phyloP scores from a whole-genome alignment of 2,888 invertebrate species.

The Malachius bipustulatus region DNA sequence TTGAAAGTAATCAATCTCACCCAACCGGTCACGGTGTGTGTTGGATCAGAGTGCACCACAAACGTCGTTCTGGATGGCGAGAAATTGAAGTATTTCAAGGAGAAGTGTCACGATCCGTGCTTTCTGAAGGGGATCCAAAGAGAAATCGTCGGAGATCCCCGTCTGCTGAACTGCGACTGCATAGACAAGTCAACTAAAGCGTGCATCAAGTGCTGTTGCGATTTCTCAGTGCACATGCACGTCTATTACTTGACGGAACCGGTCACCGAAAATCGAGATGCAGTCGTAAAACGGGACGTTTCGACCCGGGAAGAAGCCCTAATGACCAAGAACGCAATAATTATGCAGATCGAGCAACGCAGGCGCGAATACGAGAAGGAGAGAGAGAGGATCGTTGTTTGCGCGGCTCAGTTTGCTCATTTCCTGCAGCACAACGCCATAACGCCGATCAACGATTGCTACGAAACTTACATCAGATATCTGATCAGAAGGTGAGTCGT shows the following conservation, averaged over 20 bases:
- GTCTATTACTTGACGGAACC: neutral
- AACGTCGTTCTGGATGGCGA: neutral
- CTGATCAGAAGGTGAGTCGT: conserved; percentile 3
- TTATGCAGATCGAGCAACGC: neutral
- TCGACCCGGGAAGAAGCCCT: neutral
- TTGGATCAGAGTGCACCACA: conserved; percentile 23
- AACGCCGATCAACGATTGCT: neutral
- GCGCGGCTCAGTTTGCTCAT: conserved; percentile 2
- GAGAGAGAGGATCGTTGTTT: neutral
- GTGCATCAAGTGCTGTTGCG: neutral
- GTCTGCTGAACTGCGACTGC: neutral
- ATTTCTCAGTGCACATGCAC: conserved; percentile 1
- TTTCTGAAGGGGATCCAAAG: neutral
- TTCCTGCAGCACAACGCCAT: neutral
- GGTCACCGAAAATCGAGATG: neutral
- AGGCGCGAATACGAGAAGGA: neutral
- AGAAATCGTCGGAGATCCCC: neutral
- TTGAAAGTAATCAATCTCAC: conserved; percentile 23
- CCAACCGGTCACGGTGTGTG: conserved; percentile 30
- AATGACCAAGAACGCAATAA: neutral
- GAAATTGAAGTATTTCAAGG: neutral
- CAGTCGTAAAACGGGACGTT: neutral
- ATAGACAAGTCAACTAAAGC: neutral
- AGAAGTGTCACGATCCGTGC: conserved; percentile 1
- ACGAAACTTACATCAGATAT: neutral